Evolutionary conservation across 2,888 invertebrate genomes (phyloP).

Genomic region (Microctonus aethiopoides): DNA sequence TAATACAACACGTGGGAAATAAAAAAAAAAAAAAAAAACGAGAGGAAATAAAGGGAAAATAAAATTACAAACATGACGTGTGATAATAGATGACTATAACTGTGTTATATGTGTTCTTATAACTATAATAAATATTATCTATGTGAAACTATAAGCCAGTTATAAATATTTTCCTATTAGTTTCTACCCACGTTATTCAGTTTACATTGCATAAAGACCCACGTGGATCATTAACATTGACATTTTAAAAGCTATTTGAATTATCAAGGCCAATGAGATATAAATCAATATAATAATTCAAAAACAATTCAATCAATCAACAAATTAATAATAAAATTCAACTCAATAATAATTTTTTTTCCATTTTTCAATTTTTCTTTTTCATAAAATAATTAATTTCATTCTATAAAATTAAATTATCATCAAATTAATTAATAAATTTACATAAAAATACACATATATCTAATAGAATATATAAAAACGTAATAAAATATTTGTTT

Average conservation of each 20-base stretch:
- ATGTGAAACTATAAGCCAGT: conserved; percentile 12
- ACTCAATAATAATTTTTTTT: too few relatives aligned
- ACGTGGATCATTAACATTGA: conserved; percentile 56
- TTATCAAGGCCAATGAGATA: conserved; percentile 7
- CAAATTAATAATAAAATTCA: too few relatives aligned
- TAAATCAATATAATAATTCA: conserved; percentile 11
- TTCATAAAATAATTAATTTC: too few relatives aligned
- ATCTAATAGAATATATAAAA: background rate
- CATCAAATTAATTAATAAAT: too few relatives aligned
- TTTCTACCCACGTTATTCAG: conserved; percentile 53
- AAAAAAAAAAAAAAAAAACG: background rate
- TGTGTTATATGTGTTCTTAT: conserved; percentile 3
- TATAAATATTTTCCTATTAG: conserved; percentile 52
- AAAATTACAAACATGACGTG: conserved; percentile 19
- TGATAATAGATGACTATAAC: conserved; percentile 24
- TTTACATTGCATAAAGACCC: conserved; percentile 39
- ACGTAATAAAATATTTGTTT: background rate
- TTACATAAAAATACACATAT: too few relatives aligned
- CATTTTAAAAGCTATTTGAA: conserved; percentile 27
- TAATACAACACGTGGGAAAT: background rate
- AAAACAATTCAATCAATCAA: background rate
- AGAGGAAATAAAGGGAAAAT: background rate
- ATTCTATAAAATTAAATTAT: too few relatives aligned
- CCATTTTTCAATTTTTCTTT: too few relatives aligned
- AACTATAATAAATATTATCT: background rate